phyloP scores from a whole-genome alignment of 2,888 invertebrate species.

The Drosophila colorata region DNA sequence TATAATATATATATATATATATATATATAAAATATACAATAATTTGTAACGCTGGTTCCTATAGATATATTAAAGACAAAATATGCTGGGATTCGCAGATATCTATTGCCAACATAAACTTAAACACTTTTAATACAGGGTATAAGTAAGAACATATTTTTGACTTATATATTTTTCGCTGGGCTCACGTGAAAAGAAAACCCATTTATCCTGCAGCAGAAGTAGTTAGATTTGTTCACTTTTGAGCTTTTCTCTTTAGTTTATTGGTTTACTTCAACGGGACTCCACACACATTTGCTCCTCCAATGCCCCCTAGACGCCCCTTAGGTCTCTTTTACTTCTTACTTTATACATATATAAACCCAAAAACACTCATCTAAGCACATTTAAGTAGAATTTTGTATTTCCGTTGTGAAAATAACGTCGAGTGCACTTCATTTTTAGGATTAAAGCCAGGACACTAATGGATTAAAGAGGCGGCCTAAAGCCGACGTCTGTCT shows the following conservation, averaged over 20 bases:
- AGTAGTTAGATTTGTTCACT: background rate
- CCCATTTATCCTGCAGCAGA: too few relatives aligned
- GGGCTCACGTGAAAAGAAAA: too few relatives aligned
- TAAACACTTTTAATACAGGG: too few relatives aligned
- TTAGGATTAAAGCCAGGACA: constrained; percentile 39
- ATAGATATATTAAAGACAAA: too few relatives aligned
- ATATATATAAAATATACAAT: too few relatives aligned
- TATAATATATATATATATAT: too few relatives aligned
- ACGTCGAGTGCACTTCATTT: constrained; percentile 18
- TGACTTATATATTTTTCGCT: too few relatives aligned
- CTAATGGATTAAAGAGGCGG: constrained; percentile 50
- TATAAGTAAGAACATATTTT: too few relatives aligned
- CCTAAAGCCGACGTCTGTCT: constrained; percentile 27
- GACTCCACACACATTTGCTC: background rate
- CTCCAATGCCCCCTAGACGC: background rate
- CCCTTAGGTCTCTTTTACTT: background rate
- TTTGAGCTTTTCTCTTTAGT: background rate
- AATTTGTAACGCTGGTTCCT: too few relatives aligned
- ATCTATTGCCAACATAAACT: too few relatives aligned
- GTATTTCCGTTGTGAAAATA: constrained; percentile 9
- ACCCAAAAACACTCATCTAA: constrained; percentile 10
- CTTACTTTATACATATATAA: background rate
- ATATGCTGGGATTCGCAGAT: too few relatives aligned
- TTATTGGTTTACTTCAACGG: background rate
- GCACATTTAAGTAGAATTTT: constrained; percentile 22